phyloP scores from a whole-genome alignment of 2,113 vertebrate genomes.

The Dascyllus trimaculatus region DNA sequence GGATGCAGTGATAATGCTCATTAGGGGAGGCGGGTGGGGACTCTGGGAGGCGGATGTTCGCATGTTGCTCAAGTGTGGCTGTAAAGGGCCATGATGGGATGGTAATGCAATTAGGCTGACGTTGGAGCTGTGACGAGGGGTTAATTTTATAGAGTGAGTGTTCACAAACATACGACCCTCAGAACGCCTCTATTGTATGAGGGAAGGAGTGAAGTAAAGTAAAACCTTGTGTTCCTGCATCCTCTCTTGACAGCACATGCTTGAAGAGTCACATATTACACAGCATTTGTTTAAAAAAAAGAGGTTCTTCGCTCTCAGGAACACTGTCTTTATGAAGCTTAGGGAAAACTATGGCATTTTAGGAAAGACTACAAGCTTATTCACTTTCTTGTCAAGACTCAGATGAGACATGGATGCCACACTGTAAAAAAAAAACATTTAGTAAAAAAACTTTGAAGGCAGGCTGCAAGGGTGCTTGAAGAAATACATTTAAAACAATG shows the following conservation, averaged over 20 bases:
- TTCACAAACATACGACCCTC: not conserved
- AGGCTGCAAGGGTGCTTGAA: too few relatives aligned
- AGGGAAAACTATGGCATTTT: not conserved
- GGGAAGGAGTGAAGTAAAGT: not conserved
- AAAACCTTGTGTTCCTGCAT: not conserved
- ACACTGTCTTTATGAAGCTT: not conserved
- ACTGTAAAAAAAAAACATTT: too few relatives aligned
- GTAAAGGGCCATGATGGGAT: conserved; percentile 59
- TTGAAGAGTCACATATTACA: not conserved
- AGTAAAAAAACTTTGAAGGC: too few relatives aligned
- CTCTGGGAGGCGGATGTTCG: conserved; percentile 45
- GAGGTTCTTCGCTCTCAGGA: not conserved
- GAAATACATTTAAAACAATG: too few relatives aligned
- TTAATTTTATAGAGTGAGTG: conserved; percentile 29
- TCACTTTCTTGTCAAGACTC: not conserved
- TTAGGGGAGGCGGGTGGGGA: conserved; percentile 57
- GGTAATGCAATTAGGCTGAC: conserved; percentile 55
- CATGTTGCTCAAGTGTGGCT: conserved; percentile 52
- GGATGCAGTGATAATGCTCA: conserved; percentile 72
- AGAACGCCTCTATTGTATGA: not conserved
- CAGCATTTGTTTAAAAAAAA: not conserved
- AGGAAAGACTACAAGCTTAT: not conserved
- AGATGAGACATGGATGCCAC: not conserved
- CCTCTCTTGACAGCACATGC: conserved; percentile 7
- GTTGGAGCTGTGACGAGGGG: conserved; percentile 27